phyloP scores from a whole-genome alignment of 2,113 vertebrate species.

The Nycticorax nycticorax region DNA sequence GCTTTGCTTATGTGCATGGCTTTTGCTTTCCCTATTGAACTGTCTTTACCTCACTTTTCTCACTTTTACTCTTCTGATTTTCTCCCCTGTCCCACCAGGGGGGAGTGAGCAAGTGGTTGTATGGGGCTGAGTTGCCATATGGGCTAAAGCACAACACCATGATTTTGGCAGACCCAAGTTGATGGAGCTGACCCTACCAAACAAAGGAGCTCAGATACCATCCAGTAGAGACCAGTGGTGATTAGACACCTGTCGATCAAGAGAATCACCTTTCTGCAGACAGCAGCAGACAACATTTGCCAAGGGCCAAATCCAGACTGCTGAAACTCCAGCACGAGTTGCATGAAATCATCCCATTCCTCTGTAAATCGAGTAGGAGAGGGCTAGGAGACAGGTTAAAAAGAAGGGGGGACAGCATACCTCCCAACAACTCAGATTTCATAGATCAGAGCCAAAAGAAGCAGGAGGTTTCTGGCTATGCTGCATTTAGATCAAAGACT shows the following conservation, averaged over 20 bases:
- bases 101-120: too few relatives aligned
- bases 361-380: background rate
- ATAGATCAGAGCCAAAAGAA: constrained; percentile 13
- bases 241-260: background rate
- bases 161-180: background rate
- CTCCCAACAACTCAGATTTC: background rate
- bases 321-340: background rate
- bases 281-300: background rate
- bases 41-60: too few relatives aligned
- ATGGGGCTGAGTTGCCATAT: too few relatives aligned
- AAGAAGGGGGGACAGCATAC: background rate
- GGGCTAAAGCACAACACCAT: too few relatives aligned
- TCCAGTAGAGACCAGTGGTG: background rate
- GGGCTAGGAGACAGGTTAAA: background rate
- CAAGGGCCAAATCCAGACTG: background rate
- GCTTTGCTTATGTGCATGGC: too few relatives aligned
- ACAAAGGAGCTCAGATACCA: background rate
- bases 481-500: background rate
- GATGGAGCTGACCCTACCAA: background rate
- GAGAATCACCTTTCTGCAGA: background rate
- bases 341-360: background rate
- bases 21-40: too few relatives aligned
- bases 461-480: background rate
- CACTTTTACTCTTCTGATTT: too few relatives aligned
- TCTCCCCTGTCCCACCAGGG: too few relatives aligned